Percentiles rank a stretch among this genome's conserved stretches.
phyloP scores from a whole-genome alignment of 2,888 invertebrate species.

The Metellina segmentata region DNA sequence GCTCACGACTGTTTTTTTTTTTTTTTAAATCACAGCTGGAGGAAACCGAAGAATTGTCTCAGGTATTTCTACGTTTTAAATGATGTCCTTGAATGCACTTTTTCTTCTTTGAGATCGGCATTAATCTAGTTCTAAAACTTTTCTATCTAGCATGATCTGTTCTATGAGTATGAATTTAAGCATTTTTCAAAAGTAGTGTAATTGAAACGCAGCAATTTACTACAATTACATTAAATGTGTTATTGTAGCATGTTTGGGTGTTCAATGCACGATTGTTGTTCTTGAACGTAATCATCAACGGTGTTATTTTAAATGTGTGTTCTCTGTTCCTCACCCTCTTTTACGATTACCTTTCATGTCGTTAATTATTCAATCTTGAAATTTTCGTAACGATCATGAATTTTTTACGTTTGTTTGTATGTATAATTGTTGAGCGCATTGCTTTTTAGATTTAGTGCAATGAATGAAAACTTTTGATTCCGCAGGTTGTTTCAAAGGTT shows the following conservation, averaged over 20 bases:
- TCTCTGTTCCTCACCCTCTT: too few relatives aligned
- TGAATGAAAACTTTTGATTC: too few relatives aligned
- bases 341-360: too few relatives aligned
- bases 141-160: slow-evolving; percentile 35
- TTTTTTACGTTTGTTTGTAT: too few relatives aligned
- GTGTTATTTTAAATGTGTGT: too few relatives aligned
- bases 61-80: slow-evolving; percentile 60
- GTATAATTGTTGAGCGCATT: too few relatives aligned
- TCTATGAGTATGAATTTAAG: neutral
- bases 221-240: neutral
- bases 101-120: slow-evolving; percentile 5
- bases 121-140: neutral
- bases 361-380: too few relatives aligned
- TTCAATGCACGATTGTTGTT: neutral
- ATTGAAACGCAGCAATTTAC: too few relatives aligned
- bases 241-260: neutral
- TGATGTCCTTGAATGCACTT: slow-evolving; percentile 26
- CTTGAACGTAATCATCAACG: neutral
- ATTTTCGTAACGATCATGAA: too few relatives aligned
- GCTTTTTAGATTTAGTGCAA: too few relatives aligned
- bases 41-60: slow-evolving; percentile 74
- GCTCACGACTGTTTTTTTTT: slow-evolving; percentile 27
- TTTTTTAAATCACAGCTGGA: slow-evolving; percentile 55
- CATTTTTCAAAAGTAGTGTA: too few relatives aligned
- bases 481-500: too few relatives aligned